Conservation (phyloP, 2,113 vertebrate genomes). For the Alethe castanea region DNA sequence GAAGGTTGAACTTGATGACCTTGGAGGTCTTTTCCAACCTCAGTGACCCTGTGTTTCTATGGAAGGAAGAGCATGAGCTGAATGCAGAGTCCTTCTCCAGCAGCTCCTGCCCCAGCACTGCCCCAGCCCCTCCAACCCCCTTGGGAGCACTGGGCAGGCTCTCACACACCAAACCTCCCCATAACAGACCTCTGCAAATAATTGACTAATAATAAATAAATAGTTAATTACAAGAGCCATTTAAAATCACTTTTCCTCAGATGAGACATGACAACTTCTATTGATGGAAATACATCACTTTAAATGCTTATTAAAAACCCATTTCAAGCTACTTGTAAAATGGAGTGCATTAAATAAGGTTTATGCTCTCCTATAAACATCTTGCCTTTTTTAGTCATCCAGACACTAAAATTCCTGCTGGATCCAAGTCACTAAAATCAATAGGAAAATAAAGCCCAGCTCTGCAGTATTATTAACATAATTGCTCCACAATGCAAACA, state of each 20-base stretch:
- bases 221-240: constrained; percentile 11
- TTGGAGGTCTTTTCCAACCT: neutral
- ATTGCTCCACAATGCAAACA: neutral
- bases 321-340: neutral
- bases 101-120: neutral
- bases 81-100: neutral
- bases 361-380: neutral
- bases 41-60: neutral
- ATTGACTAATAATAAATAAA: neutral
- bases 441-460: neutral
- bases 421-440: neutral
- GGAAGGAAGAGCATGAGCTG: neutral
- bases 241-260: constrained; percentile 2
- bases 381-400: neutral
- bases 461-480: neutral
- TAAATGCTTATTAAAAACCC: constrained; percentile 14
- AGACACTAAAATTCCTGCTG: neutral
- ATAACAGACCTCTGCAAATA: neutral
- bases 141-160: neutral
- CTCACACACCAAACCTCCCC: neutral
- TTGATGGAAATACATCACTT: neutral
- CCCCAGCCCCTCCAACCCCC: neutral
- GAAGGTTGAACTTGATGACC: neutral
- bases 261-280: neutral
- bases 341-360: neutral